Conservation (phyloP, 92 coral and sea anemone species). For the Paramuricea clavata region DNA sequence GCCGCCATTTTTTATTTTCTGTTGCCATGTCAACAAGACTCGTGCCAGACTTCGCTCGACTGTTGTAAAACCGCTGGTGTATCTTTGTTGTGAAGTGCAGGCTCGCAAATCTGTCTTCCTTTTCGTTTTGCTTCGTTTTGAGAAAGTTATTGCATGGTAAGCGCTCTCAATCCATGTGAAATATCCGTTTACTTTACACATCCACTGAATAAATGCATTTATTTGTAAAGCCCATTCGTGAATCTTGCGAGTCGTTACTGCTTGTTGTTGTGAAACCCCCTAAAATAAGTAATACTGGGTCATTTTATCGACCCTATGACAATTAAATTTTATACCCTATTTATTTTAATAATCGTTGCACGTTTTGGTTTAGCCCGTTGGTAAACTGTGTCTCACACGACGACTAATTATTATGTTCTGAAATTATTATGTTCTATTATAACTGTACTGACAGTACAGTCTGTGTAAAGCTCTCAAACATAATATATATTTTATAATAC, state of each 20-base stretch:
- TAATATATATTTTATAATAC: too few relatives aligned
- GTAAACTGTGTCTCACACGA: too few relatives aligned
- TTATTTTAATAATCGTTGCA: too few relatives aligned
- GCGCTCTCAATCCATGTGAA: slow-evolving; percentile 1
- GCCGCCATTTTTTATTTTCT: neutral
- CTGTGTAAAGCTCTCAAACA: too few relatives aligned
- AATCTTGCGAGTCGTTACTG: neutral
- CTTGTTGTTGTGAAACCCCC: neutral
- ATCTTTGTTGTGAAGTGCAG: slow-evolving; percentile 17
- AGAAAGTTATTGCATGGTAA: neutral
- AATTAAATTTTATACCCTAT: too few relatives aligned
- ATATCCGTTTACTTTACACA: slow-evolving; percentile 12
- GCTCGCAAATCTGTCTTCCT: neutral
- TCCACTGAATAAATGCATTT: neutral
- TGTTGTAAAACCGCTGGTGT: neutral
- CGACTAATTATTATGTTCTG: too few relatives aligned
- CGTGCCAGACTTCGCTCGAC: neutral
- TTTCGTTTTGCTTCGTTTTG: slow-evolving; percentile 4
- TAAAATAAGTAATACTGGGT: neutral
- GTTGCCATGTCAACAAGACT: neutral
- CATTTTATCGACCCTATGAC: neutral
- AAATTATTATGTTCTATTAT: too few relatives aligned
- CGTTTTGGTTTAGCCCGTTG: too few relatives aligned
- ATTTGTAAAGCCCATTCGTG: neutral
- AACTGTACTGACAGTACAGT: too few relatives aligned